Evolutionary conservation across 2,797 vertebrate species (phyloP).

Genomic region (Pitangus sulphuratus): DNA sequence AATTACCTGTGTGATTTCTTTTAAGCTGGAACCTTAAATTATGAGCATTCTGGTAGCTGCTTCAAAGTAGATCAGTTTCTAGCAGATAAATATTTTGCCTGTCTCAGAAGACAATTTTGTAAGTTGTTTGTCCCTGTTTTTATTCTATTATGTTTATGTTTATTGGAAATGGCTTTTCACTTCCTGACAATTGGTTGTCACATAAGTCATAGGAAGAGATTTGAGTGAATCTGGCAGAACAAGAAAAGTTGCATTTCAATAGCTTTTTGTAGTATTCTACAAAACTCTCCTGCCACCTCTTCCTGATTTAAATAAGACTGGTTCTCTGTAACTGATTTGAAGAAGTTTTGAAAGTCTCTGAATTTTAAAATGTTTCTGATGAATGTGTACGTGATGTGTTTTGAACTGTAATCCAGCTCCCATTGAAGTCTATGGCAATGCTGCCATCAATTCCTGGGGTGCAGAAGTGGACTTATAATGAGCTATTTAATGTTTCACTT

Average conservation of each 20-base stretch:
- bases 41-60: not conserved
- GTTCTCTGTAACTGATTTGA: not conserved
- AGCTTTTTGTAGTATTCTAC: not conserved
- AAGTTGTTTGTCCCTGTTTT: not conserved
- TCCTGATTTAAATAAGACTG: not conserved
- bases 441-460: not conserved
- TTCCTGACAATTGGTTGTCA: not conserved
- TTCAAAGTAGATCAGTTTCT: not conserved
- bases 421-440: not conserved
- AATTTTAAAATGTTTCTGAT: not conserved
- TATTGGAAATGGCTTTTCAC: not conserved
- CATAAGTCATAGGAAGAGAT: not conserved
- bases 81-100: not conserved
- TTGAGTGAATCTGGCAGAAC: not conserved
- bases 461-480: conserved; percentile 41
- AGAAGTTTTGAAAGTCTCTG: not conserved
- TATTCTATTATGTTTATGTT: not conserved
- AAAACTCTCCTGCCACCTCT: not conserved
- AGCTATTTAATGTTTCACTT: conserved; percentile 55
- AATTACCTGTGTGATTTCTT: not conserved
- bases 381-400: not conserved
- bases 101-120: not conserved
- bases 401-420: not conserved
- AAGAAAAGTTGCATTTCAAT: not conserved
- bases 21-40: not conserved